Evolutionary conservation across 2,113 vertebrate species (phyloP), one percentile per base, ranked within the genome.

Genomic region (Donacobius atricapilla): DNA sequence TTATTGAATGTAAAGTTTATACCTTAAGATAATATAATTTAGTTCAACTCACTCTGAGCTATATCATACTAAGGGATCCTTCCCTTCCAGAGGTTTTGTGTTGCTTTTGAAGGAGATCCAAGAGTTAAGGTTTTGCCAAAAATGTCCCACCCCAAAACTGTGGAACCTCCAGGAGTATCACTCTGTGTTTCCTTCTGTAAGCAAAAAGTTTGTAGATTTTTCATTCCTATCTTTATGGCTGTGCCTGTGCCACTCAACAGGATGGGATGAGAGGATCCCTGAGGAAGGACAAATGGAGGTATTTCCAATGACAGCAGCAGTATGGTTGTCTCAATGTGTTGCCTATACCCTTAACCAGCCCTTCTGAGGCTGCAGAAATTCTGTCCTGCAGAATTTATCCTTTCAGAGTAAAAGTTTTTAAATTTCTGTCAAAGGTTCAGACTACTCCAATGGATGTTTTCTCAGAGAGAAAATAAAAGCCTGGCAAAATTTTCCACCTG

Each of bases 401-500:
- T 79, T 70, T 72, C 30, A 68, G 24, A n/a, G 18, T 72, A 35
- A 39, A 88, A 88, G 31, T 66, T 88, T 90, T 68, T 53, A 39
- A 22, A 61, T 76, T 95, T 69, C 71, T 45, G 11, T 71, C 15
- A 39, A 85, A 76, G 44, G 23, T 80, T 92, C 40, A 45, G 28
- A 31, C 42, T 69, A 37, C 20, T 73, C 50, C 45, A 57, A 3
- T 73, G 63, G 11, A 65, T 48, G 15, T 47, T 73, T 77, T 83
- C 71, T 73, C 31, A 91, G 68, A 78, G 37, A 70, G 83, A 69
- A 88, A 30, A n/a, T 6, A 70, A 69, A 53, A 79, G 10, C 20
- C 54, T 86, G 89, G 37, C 91, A 92, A 45, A 73, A 50, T 75
- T 87, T 94, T 93, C 72, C 56, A 78, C 68, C 72, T 95, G 81